Evolutionary conservation across 1,140 invertebrate genomes (phyloP), one percentile per base, ranked within the genome.

Genomic region (Heterodera schachtii): DNA sequence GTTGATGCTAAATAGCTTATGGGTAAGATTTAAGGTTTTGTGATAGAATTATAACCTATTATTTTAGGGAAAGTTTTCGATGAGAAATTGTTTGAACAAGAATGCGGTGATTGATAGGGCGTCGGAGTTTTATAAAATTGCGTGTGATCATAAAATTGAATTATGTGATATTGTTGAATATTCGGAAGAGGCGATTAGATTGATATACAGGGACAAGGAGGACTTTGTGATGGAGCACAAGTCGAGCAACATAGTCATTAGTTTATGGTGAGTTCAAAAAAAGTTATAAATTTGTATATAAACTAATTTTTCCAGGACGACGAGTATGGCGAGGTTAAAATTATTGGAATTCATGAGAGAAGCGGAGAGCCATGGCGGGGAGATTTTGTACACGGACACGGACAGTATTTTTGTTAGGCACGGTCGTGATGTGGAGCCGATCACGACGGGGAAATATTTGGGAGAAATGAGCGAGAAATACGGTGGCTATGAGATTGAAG

Each of bases 361-460:
- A 19, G 69, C 69, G 4, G 69, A 41, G 41, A 6, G 44, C 5
- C 8, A 46, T 46, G 69, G 69, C 1, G 69, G 69, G 3, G 44
- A 41, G 11, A 71, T 71, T 31, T 19, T 71, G 31, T 71, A 71
- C 4, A 71, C 69, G 16, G 69, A 71, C 11, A 71, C 69, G 6
- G 69, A 71, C 69, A 71, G 69, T 16, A 71, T 71, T 43, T 71
- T 71, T 71, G 69, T 71, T 9, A 2, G 43, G 69, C 69, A 71
- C 21, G 69, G 41, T 5, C 0, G 44, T 0, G 44, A 31, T 43
- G 69, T 71, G 31, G 31, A 71, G 69, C 69, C 69, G 31, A 43
- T 71, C 1, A 71, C 69, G 16, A 71, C 69, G 31, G 69, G 69
- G 31, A 46, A 31, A 19, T 71, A 2, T 71, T 19, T 71, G 5